Conservation (phyloP, 2,888 invertebrate genomes). For the Ectemnius lituratus region DNA sequence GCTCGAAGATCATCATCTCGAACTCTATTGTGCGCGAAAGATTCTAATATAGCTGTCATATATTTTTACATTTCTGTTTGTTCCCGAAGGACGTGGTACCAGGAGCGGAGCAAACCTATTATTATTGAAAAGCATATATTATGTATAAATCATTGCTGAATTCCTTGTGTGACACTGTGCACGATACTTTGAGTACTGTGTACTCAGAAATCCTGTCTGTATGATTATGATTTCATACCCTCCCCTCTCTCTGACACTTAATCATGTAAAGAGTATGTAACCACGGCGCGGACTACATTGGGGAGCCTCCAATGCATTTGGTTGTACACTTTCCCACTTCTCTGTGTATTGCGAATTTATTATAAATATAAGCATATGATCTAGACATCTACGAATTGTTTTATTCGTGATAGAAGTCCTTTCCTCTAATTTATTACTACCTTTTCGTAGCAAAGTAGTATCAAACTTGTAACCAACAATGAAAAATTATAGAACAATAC, state of each 20-base stretch:
- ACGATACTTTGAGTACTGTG: slow-evolving; percentile 64
- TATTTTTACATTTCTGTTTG: slow-evolving; percentile 59
- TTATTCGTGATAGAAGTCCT: no score
- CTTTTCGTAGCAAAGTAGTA: no score
- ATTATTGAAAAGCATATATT: slow-evolving; percentile 43
- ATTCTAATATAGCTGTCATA: slow-evolving; percentile 31
- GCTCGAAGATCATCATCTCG: slow-evolving; percentile 18
- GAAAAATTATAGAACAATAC: no score
- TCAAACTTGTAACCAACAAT: no score
- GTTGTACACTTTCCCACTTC: slow-evolving; percentile 15
- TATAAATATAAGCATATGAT: slow-evolving; percentile 12
- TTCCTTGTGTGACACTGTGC: slow-evolving; percentile 58
- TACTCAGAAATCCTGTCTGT: slow-evolving; percentile 57
- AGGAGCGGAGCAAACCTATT: slow-evolving; percentile 32
- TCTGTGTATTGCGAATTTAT: slow-evolving; percentile 13
- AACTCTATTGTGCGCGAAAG: slow-evolving; percentile 20
- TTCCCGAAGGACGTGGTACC: slow-evolving; percentile 17
- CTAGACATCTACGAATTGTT: not conserved
- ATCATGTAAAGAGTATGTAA: slow-evolving; percentile 17
- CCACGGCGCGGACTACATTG: slow-evolving; percentile 24
- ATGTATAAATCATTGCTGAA: slow-evolving; percentile 46
- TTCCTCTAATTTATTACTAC: no score
- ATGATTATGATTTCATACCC: slow-evolving; percentile 31
- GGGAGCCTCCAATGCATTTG: slow-evolving; percentile 28
- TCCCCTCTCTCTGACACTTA: slow-evolving; percentile 10